Evolutionary conservation across 2,888 invertebrate genomes (phyloP).

Genomic region (Cosmorhoe ocellata): DNA sequence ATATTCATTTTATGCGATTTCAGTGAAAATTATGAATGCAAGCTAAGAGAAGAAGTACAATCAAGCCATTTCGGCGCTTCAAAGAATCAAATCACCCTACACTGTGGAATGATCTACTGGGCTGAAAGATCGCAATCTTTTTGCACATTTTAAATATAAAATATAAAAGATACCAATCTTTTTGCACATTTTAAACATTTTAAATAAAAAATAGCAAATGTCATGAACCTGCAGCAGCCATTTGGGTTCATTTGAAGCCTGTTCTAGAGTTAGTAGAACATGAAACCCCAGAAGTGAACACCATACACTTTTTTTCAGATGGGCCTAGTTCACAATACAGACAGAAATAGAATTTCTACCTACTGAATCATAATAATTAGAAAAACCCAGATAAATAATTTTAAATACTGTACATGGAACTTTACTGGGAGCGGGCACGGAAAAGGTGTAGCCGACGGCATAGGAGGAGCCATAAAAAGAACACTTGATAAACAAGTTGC

Average conservation of each 20-base stretch:
- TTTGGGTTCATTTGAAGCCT: neutral
- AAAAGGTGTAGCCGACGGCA: neutral
- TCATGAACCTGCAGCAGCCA: neutral
- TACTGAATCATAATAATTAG: neutral
- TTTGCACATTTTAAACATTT: slow-evolving; percentile 1
- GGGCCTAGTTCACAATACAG: neutral
- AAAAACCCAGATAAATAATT: neutral
- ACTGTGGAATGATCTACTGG: slow-evolving; percentile 3
- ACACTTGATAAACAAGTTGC: neutral
- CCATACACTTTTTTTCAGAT: neutral
- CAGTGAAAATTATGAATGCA: slow-evolving; percentile 1
- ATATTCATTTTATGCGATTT: neutral
- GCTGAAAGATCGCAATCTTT: neutral
- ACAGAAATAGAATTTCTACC: neutral
- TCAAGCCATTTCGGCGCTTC: neutral
- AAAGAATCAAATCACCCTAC: slow-evolving; percentile 1
- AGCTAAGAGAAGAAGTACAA: neutral
- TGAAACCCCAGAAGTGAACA: neutral
- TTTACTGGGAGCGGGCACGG: neutral
- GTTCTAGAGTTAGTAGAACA: neutral
- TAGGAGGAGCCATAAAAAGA: neutral
- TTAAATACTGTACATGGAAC: neutral
- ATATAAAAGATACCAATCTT: neutral
- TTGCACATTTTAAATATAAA: neutral
- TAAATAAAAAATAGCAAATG: neutral